Evolutionary conservation across 2,888 invertebrate genomes (phyloP), one percentile per base, ranked within the genome.

Genomic region (Heliconius ismenius): DNA sequence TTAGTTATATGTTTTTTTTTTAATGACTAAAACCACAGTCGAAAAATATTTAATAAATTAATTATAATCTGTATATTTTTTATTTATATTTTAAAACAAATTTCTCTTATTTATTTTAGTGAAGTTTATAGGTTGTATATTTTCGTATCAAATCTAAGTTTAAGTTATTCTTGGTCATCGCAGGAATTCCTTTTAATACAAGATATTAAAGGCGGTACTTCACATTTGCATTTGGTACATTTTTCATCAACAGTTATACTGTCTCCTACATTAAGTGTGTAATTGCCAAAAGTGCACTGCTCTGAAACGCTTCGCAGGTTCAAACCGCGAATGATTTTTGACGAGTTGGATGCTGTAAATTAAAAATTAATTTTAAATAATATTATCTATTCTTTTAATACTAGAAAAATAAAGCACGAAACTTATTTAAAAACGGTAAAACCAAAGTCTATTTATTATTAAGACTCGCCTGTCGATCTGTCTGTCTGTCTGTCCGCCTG

Each of bases 201-300:
- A 3, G 91, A 86, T 1, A 92, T 91, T 83, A 94, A 91, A 0
- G 95, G 95, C 0, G 95, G 94, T 2, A 92, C 89, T 4, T 85
- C 84, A 79, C 95, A 95, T 4, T 86, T 81, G 81, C 95, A 95
- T 49, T 86, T 88, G 63, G 90, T 88, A 81, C 94, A 94, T 15
- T 86, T 84, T 74, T 94, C 92, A 0, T 86, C 87, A 0, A 88
- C 88, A 0, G 87, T 84, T 9, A 94, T 86, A 81, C 91, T 90
- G 81, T 95, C 94, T 0, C 94, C 94, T 0, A 94, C 89, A 1
- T 85, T 82, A 76, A 95, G 82, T 6, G 91, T 92, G 78, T 86
- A 80, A 83, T 94, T 91, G 1, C 93, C 94, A 83, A 92, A 95
- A 39, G 83, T 81, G 78, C 95, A 95, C 78, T 90, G 84, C 0